These are phyloP conservation scores for Limonius californicus DNA, from an alignment of 1,140 invertebrate genomes.

Conservation along the genomic window DNA sequence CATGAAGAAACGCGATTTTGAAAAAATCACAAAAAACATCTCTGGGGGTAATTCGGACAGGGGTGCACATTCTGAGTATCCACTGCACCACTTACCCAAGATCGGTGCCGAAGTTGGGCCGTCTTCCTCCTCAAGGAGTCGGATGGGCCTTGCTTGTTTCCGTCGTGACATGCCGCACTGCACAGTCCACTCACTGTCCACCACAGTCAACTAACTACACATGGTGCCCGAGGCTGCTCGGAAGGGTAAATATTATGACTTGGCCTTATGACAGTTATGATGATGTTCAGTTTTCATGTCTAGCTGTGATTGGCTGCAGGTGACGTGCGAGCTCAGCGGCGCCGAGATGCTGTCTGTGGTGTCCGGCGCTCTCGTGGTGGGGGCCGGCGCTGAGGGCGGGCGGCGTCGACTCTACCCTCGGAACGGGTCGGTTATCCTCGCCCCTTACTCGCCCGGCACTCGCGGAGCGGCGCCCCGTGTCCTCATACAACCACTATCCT, in stretches of 20 bases:
- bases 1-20: no score
- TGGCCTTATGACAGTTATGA: conserved; percentile 32
- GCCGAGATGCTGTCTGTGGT: conserved; percentile 45
- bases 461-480: conserved; percentile 19
- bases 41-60: neutral
- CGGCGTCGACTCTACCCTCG: conserved; percentile 43
- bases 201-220: conserved; percentile 13
- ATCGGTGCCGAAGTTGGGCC: conserved; percentile 22
- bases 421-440: conserved; percentile 37
- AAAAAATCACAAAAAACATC: no score
- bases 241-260: conserved; percentile 15
- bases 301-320: conserved; percentile 35
- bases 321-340: conserved; percentile 42
- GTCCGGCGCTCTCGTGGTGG: conserved; percentile 39
- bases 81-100: conserved; percentile 12
- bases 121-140: conserved; percentile 51
- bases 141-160: conserved; percentile 58
- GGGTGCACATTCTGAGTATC: neutral
- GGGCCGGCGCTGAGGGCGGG: conserved; percentile 44
- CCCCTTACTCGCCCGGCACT: conserved; percentile 27
- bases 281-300: conserved; percentile 18
- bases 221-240: conserved; percentile 7
- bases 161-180: conserved; percentile 53
- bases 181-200: conserved; percentile 25
- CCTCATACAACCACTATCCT: conserved; percentile 1